Conservation (phyloP, 2,888 invertebrate species). For the Trachelus stipa region DNA sequence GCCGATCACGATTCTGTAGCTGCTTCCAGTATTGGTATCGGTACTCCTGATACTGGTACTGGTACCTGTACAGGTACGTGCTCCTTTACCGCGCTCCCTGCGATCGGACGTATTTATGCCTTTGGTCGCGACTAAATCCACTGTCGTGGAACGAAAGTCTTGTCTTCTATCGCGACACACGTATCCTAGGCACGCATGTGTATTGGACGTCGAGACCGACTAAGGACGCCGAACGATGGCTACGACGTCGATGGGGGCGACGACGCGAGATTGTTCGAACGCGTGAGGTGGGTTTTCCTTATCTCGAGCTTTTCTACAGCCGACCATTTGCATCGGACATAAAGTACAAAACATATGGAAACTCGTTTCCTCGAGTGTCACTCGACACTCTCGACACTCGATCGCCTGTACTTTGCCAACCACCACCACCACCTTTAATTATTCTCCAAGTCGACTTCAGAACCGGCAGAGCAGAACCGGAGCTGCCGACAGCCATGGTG, state of each 20-base stretch:
- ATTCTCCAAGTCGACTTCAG: not conserved
- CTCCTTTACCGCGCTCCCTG: not conserved
- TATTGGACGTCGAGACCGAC: slow-evolving; percentile 22
- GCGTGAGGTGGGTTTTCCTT: slow-evolving; percentile 3
- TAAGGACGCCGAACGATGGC: not conserved
- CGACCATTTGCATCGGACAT: not conserved
- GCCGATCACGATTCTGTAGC: not conserved
- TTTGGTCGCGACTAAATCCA: slow-evolving; percentile 33
- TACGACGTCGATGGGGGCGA: not conserved
- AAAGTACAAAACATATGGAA: slow-evolving; percentile 4
- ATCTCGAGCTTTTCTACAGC: slow-evolving; percentile 16
- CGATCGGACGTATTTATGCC: slow-evolving; percentile 31
- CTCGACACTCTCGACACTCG: not conserved
- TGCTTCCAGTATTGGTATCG: not conserved
- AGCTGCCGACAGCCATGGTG: not conserved
- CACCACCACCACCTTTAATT: not conserved
- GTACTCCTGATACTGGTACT: not conserved
- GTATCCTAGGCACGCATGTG: slow-evolving; percentile 9
- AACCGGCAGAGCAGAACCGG: not conserved
- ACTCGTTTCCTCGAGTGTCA: slow-evolving; percentile 5
- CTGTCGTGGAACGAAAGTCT: slow-evolving; percentile 28
- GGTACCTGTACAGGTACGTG: not conserved
- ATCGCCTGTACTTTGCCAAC: not conserved
- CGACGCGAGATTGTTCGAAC: not conserved
- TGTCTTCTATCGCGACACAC: slow-evolving; percentile 20